A percentile compares a stretch with the other conserved stretches of the same genome.
Evolutionary conservation across 2,113 vertebrate species (phyloP).

Genomic region (Pedetes capensis): DNA sequence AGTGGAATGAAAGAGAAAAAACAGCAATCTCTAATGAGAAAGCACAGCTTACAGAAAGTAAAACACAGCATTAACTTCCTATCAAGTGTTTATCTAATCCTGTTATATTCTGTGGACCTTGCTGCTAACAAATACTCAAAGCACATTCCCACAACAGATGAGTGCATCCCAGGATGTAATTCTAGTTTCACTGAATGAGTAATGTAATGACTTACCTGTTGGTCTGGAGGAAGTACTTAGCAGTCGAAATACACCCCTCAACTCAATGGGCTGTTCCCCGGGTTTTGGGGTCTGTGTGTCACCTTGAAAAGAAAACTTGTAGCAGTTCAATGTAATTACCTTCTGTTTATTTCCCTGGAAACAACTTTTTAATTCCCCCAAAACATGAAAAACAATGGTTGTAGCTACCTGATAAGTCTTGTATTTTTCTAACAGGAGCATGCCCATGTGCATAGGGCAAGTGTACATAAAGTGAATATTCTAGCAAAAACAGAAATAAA

Average conservation of each 20-base stretch:
- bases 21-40: neutral
- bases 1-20: neutral
- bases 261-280: too few relatives aligned
- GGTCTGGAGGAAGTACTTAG: rapidly evolving
- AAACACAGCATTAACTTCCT: neutral
- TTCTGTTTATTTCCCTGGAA: neutral
- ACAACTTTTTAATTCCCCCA: neutral
- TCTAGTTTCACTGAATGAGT: neutral
- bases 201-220: neutral
- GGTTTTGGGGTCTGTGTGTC: too few relatives aligned
- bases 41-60: neutral
- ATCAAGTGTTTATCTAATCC: neutral
- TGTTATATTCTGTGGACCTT: neutral
- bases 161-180: neutral
- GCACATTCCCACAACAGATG: neutral
- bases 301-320: slow-evolving; percentile 47
- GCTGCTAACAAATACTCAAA: neutral
- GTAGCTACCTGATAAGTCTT: neutral
- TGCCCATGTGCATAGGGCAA: neutral
- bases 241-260: too few relatives aligned
- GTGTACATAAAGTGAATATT: neutral
- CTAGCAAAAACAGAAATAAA: neutral
- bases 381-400: neutral
- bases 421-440: neutral
- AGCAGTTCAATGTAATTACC: neutral